Evolutionary conservation across 2,888 invertebrate species (phyloP).

Genomic region (Lacanobia oleracea): DNA sequence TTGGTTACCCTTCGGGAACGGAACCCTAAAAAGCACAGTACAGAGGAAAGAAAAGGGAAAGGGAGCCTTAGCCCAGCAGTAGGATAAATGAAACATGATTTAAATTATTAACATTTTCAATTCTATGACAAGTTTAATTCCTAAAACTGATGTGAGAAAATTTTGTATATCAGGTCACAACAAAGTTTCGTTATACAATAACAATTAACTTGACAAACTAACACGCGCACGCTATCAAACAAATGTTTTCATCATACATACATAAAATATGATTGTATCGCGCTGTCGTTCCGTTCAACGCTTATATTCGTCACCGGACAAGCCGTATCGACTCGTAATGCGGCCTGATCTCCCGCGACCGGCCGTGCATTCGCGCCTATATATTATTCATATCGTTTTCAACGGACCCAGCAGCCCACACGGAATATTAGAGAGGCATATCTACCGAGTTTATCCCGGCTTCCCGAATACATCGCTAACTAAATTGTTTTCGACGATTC

Average conservation of each 20-base stretch:
- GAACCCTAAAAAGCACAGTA: too few relatives aligned
- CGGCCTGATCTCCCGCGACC: conserved; percentile 77
- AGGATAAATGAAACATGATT: neutral
- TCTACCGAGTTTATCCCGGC: conserved; percentile 80
- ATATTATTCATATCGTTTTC: conserved; percentile 89
- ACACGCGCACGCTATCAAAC: conserved; percentile 10
- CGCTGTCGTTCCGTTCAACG: conserved; percentile 66
- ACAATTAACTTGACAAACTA: neutral
- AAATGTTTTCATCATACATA: conserved; percentile 38
- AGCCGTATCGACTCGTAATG: conserved; percentile 63
- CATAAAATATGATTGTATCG: conserved; percentile 49
- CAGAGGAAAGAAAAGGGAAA: too few relatives aligned
- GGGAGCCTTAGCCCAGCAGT: too few relatives aligned
- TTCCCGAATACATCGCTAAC: conserved; percentile 86
- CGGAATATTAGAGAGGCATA: conserved; percentile 88
- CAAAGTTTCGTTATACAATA: neutral
- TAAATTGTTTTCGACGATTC: conserved; percentile 83
- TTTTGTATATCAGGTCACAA: too few relatives aligned
- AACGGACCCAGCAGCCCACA: conserved; percentile 83
- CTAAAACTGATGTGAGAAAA: neutral
- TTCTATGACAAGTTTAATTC: neutral
- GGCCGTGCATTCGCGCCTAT: conserved; percentile 77
- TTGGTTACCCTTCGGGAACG: too few relatives aligned
- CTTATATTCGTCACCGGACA: conserved; percentile 76
- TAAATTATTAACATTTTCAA: too few relatives aligned